Evolutionary conservation across 2,797 vertebrate species (phyloP).

Genomic region (Fratercula arctica): DNA sequence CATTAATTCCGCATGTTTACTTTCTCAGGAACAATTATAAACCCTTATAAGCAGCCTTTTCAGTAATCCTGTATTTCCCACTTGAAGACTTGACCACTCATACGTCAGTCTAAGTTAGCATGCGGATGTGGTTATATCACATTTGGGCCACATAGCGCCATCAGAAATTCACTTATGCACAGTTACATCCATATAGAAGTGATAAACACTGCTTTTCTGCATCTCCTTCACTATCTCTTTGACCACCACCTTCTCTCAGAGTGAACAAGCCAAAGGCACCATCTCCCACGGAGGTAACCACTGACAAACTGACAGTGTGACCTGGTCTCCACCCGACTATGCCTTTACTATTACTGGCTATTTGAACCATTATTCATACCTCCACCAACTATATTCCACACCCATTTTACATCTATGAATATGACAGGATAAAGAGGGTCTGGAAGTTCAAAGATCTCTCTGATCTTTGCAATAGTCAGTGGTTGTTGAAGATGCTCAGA

Average conservation of each 20-base stretch:
- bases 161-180: not conserved
- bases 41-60: not conserved
- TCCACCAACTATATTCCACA: not conserved
- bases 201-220: not conserved
- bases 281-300: not conserved
- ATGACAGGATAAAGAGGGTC: not conserved
- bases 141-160: accelerated
- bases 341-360: not conserved
- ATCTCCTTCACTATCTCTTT: not conserved
- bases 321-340: not conserved
- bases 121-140: too few relatives aligned
- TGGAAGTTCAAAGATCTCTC: not conserved
- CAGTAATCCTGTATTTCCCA: not conserved
- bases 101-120: not conserved
- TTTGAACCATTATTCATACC: not conserved
- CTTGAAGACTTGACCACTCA: not conserved
- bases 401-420: not conserved
- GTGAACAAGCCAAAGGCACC: not conserved
- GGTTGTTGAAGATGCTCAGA: not conserved
- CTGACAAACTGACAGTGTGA: not conserved
- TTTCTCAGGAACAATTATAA: not conserved
- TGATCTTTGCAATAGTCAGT: not conserved
- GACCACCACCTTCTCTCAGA: not conserved
- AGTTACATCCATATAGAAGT: accelerated
- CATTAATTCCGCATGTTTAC: not conserved